Base-by-base conservation (phyloP, 2,113 vertebrate genomes). In the Bettongia penicillata region DNA sequence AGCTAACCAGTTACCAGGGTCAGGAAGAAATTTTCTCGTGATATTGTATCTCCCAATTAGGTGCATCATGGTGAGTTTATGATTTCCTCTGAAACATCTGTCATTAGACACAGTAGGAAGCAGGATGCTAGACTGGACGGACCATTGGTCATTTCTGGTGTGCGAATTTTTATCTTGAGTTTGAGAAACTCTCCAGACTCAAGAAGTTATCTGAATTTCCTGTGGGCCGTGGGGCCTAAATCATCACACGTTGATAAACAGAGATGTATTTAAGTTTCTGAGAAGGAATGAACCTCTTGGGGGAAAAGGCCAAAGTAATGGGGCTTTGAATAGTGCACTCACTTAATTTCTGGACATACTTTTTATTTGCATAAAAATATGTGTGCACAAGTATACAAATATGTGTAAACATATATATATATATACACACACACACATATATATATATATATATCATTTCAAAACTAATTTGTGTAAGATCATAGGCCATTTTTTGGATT, bases 131-230 rank as follows among this genome's bases (percentile, higher is more conserved):
- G 0, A 89, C 31, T 91, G 23, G 12, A 93, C 92, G 51, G 90
- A 90, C 68, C 55, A 91, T 77, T 96, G 91, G 89, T 51, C 10
- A 61, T 61, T 90, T 91, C 94, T 94, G 55, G 92, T 61, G 43
- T 55, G 5, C 95, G 92, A 96, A 96, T 96, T 97, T 28, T 68
- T 93, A n/a, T 92, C 57, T 90, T 89, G 22, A 90, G 90, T 89
- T 94, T 84, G 90, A 92, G 89, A 25, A 96, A 95, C 49, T 94
- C 55, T 95, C 93, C n/a, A 94, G 43, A 91, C 92, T 94, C 68
- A 93, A 93, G 92, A 93, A 91, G 43, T 31, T 68, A 77, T 25
- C 25, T 95, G 16, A 22, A 94, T 84, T 97, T 97, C 94, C 91
- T 91, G 19, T 43, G 16, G 8, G 12, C 3, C 91, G 91, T 91